Evolutionary conservation across 2,888 invertebrate species (phyloP), one percentile per base, ranked within the genome.

Genomic region (Sussaba pulchella): DNA sequence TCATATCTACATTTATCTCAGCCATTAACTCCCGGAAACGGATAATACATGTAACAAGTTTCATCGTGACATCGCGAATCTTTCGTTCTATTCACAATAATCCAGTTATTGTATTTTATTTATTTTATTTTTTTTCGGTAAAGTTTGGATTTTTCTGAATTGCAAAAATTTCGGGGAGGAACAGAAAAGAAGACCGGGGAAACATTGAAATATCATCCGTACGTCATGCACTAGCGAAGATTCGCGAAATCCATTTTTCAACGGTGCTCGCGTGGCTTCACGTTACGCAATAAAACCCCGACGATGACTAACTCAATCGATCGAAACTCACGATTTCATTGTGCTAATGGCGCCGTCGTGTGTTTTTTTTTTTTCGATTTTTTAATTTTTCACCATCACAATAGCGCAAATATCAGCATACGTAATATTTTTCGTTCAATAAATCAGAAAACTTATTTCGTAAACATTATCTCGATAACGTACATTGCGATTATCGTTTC

Each of bases 61-160:
- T 43, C n/a, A n/a, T n/a, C n/a, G n/a, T n/a, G n/a, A n/a, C n/a
- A n/a, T n/a, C n/a, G n/a, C n/a, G n/a, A n/a, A n/a, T n/a, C n/a
- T n/a, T n/a, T n/a, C n/a, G 9, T 50, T 24, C 2, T 24, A 10
- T 19, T 10, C 10, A 45, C 14, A 1, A 66, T 59, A 43, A 47
- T 57, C 19, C 24, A 52, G 14, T 78, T 39, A 17, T 64, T 1
- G 9, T 31, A 21, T 43, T 31, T 31, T 31, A 5, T 31, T 31
- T 31, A 5, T 31, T 31, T 78, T 67, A 24, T 72, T 83, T 21
- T 79, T 41, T 87, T 89, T 73, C 69, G 89, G 90, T 76, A 82
- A 17, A 90, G 87, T 81, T 80, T 88, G n/a, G 89, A 90, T 71
- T 89, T 88, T 36, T 26, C 54, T 5, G 74, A 77, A 0, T 74